Evolutionary conservation across 2,113 vertebrate genomes (phyloP).

Genomic region (Symphodus melops): DNA sequence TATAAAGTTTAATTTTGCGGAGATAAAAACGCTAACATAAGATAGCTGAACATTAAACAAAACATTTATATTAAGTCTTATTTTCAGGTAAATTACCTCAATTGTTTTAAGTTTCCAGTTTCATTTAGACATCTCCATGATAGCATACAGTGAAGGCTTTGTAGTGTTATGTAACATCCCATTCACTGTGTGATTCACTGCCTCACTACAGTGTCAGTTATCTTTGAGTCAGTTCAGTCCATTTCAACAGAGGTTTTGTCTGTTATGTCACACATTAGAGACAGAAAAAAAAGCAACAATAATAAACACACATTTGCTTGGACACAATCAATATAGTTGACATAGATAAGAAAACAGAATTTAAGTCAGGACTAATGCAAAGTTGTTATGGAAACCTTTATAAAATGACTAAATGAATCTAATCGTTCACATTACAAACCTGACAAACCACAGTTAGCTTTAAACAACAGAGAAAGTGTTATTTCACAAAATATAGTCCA

Average conservation of each 20-base stretch:
- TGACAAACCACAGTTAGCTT: neutral
- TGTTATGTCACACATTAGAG: constrained; percentile 26
- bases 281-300: constrained; percentile 9
- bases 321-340: neutral
- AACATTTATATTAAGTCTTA: neutral
- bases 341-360: neutral
- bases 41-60: neutral
- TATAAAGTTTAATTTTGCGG: neutral
- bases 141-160: constrained; percentile 19
- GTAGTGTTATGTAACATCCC: constrained; percentile 47
- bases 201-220: constrained; percentile 15
- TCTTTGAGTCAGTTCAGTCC: constrained; percentile 14
- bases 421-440: too few relatives aligned
- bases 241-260: constrained; percentile 26
- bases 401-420: too few relatives aligned
- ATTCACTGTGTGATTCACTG: constrained; percentile 56
- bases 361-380: neutral
- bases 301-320: neutral
- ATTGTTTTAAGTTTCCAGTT: neutral
- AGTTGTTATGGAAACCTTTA: neutral
- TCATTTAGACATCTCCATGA: constrained; percentile 1
- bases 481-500: too few relatives aligned
- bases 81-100: neutral
- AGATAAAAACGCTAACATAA: neutral
- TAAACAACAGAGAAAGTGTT: neutral